Evolutionary conservation across 1,140 invertebrate species (phyloP), one percentile per base, ranked within the genome.

Genomic region (Drosophila truncata): DNA sequence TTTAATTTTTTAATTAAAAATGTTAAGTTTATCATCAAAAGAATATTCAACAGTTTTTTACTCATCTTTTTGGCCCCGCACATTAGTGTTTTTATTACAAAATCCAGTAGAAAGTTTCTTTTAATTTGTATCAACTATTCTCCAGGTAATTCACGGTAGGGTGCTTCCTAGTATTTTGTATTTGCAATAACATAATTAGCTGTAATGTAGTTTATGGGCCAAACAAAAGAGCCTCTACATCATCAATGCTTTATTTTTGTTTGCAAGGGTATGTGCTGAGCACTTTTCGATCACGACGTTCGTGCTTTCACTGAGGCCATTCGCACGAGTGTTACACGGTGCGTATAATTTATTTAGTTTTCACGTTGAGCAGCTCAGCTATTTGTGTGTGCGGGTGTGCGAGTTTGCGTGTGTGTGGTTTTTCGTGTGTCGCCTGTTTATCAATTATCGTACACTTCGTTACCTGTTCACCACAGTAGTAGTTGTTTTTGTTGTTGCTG

Each of bases 261-360:
- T 72, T 60, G 55, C 62, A 59, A 76, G 62, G 73, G 73, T 54
- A 67, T 76, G 25, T 44, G 50, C 23, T 14, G 47, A 47, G 47
- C 54, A 39, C 62, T 41, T 41, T 61, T 35, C 23, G 41, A 47
- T 74, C 59, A 74, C 37, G 23, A 14, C 31, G 31, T 66, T 29
- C 41, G 23, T 18, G 41, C 41, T n/a, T 10, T 23, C 9, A 13
- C 41, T 44, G 18, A 55, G 37, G 20, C 46, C 58, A 72, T 66
- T 65, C 73, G 57, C 64, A 65, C 58, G 52, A 60, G 55, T 69
- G 57, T 80, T 44, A 62, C 73, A 87, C 83, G 66, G 78, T 79
- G 79, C 83, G 76, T 87, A 87, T 83, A 83, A 76, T 87, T 87
- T 70, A 87, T 83, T 78, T 87, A 64, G 82, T 49, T 82, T 75